These are phyloP conservation scores for Diadumene lineata DNA, from an alignment of 92 coral and sea anemone genomes.

Conservation along the genomic window DNA sequence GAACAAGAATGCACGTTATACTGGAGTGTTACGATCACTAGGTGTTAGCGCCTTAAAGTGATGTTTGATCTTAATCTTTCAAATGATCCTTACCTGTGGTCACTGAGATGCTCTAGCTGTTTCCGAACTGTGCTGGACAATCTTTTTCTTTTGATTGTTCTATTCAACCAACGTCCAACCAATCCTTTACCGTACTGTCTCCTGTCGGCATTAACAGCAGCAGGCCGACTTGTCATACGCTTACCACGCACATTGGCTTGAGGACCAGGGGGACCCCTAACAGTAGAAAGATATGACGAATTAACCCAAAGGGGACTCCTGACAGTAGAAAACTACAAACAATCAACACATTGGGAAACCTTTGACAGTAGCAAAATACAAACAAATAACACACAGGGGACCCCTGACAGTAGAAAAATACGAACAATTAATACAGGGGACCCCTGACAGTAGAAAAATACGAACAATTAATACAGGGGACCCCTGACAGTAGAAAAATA, in stretches of 20 bases:
- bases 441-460: background rate
- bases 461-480: background rate
- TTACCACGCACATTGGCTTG: slow-evolving; percentile 76
- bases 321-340: background rate
- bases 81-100: slow-evolving; percentile 93
- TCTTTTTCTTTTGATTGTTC: slow-evolving; percentile 84
- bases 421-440: background rate
- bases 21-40: too few relatives aligned
- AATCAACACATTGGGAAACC: too few relatives aligned
- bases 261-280: slow-evolving; percentile 30
- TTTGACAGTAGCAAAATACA: too few relatives aligned
- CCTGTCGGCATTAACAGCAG: slow-evolving; percentile 63
- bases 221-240: slow-evolving; percentile 69
- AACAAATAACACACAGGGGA: background rate
- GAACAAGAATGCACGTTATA: too few relatives aligned
- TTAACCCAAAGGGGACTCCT: background rate
- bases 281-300: background rate
- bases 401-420: background rate
- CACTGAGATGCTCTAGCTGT: slow-evolving; percentile 76
- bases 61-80: too few relatives aligned
- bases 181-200: slow-evolving; percentile 89
- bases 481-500: background rate
- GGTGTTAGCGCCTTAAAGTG: background rate
- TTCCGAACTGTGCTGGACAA: slow-evolving; percentile 81
- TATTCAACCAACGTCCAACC: slow-evolving; percentile 92